Base-by-base conservation (phyloP, 2,797 vertebrate species). In the Bovichtus variegatus region DNA sequence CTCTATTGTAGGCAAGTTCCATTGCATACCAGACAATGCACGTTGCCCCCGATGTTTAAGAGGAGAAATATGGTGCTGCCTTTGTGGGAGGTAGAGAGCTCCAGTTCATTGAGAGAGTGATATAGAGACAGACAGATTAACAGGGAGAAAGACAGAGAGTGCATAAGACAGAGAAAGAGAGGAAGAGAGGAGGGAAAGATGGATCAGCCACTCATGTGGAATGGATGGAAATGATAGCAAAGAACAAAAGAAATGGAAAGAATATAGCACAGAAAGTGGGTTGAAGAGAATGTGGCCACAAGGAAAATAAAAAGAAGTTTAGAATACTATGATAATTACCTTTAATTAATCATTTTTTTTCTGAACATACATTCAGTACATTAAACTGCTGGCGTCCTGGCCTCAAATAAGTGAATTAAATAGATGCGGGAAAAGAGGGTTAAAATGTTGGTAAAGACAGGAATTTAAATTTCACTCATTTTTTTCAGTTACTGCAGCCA, bases 61-160 rank as follows among this genome's bases (percentile, higher is more conserved):
- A 90, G 86, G 82, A 93, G 90, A 93, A 94, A 94, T 93, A 94
- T 89, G 92, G 91, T 88, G 86, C 53, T 81, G 91, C 91, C 91
- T 93, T 94, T 94, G 93, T 93, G 93, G 91, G 93, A 91, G 92
- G 91, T 91, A 91, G 86, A 92, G 91, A 88, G 89, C 84, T 83
- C 87, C 85, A 94, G 89, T 94, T 94, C 93, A 94, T 94, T 89
- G 87, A 93, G 67, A 75, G 83, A 91, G 83, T 88, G 91, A 94
- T 90, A 92, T 89, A 92, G 87, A 91, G 90, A 92, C 88, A 76
- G 88, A 88, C 66, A 91, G 90, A 92, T 91, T 83, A 91, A 92
- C 82, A 90, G 85, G 81, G 81, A 86, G 90, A 91, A 83, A 90
- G 90, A 93, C 83, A 84, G 81, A 84, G 88, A 88, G 89, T 91